phyloP scores from a whole-genome alignment of 2,113 vertebrate genomes.

The Vimba vimba region DNA sequence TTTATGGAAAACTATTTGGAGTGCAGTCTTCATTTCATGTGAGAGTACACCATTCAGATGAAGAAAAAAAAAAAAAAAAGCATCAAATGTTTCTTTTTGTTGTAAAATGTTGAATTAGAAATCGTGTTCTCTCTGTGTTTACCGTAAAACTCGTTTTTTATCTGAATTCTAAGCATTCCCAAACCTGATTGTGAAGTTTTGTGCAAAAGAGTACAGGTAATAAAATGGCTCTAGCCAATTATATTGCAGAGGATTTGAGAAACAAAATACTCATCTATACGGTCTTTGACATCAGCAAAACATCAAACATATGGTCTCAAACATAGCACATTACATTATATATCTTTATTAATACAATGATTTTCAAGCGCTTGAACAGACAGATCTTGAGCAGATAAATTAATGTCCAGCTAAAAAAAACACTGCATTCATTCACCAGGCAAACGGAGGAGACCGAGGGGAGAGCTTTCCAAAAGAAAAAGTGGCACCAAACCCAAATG shows the following conservation, averaged over 20 bases:
- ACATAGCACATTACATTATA: conserved; percentile 61
- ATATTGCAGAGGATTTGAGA: neutral
- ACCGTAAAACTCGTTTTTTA: neutral
- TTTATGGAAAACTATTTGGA: neutral
- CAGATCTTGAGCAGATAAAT: conserved; percentile 69
- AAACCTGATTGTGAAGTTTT: neutral
- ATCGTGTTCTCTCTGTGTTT: neutral
- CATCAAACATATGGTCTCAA: neutral
- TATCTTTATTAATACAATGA: conserved; percentile 72
- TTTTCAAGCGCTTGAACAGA: conserved; percentile 77
- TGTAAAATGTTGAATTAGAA: too few relatives aligned
- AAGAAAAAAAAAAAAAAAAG: too few relatives aligned
- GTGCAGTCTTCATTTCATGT: too few relatives aligned
- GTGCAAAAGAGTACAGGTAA: neutral
- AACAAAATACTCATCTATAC: neutral
- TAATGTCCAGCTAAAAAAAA: conserved; percentile 67
- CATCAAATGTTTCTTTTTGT: too few relatives aligned
- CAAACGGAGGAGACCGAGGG: conserved; percentile 52
- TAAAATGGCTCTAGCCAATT: neutral
- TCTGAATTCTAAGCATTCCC: neutral
- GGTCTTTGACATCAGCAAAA: neutral
- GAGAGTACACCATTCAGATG: too few relatives aligned
- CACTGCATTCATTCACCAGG: conserved; percentile 60
- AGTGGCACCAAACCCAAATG: conserved; percentile 45
- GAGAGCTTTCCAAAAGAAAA: conserved; percentile 53